Evolutionary conservation across 2,113 vertebrate genomes (phyloP), one percentile per base, ranked within the genome.

Genomic region (Etheostoma cragini): DNA sequence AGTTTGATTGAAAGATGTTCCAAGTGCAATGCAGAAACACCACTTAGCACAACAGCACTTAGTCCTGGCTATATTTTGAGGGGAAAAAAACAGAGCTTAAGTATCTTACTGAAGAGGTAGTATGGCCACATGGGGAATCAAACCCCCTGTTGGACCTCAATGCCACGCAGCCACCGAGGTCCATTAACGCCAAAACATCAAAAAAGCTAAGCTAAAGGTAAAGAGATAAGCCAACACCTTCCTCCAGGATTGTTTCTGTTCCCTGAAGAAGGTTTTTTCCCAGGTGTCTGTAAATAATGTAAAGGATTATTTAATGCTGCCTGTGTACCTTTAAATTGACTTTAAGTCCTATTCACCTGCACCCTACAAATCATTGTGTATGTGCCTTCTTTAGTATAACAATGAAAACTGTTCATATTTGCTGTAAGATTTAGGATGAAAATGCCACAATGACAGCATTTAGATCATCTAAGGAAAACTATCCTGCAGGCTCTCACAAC

Each of bases 181-280:
- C 84, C 74, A 85, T 85, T 89, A 82, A 87, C 54, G 14, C 6
- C 58, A 71, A 85, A 80, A 64, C 15, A 71, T 58, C 7, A 80
- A 54, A 72, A 75, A 14, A 21, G n/a, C 54, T 38, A 72, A 75
- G 56, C 42, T 71, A 50, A 8, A 5, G n/a, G 26, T 57, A 61
- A 78, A 68, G 10, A 68, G 16, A 68, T 71, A 46, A 61, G 57
- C 56, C 19, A 38, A 64, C 11, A 14, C 56, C 16, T 47, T 35
- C 52, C 24, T 45, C 16, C 3, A 10, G 19, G 57, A 22, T 46
- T 69, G 38, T 53, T 33, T 71, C 19, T 58, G 30, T 45, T 42
- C 66, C 82, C 66, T 50, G 50, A 68, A 57, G 56, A 58, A 17
- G 21, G 17, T 14, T 42, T 58, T 57, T 74, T 3, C n/a, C 26